A percentile compares a stretch with the other conserved stretches of the same genome.
Conservation (phyloP, 2,888 invertebrate species). For the Sericinus montela region DNA sequence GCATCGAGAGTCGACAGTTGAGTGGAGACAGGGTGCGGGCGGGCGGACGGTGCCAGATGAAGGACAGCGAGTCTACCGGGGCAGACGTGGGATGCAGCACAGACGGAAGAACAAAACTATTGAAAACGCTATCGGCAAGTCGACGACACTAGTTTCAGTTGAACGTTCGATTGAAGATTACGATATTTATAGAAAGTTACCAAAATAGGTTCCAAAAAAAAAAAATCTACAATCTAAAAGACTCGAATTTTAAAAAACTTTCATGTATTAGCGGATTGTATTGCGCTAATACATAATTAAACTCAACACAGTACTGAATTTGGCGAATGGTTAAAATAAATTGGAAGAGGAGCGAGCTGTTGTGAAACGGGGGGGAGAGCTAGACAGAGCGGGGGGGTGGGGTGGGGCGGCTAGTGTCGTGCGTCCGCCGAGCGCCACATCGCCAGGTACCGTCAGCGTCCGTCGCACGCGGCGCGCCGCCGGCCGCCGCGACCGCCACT, state of each 20-base stretch:
- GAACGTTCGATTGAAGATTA: slow-evolving; percentile 17
- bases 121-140: slow-evolving; percentile 44
- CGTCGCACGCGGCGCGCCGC: slow-evolving; percentile 70
- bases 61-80: slow-evolving; percentile 36
- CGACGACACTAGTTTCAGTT: slow-evolving; percentile 45
- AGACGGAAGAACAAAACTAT: slow-evolving; percentile 56
- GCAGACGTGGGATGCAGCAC: slow-evolving; percentile 57
- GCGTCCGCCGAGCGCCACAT: slow-evolving; percentile 15
- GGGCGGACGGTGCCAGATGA: slow-evolving; percentile 46
- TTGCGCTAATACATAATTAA: no score
- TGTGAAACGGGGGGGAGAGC: no score
- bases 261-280: no score
- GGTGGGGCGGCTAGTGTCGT: slow-evolving; percentile 19
- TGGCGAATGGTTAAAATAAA: no score
- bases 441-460: slow-evolving; percentile 65
- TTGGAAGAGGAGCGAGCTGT: no score
- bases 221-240: no score
- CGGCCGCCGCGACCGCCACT: slow-evolving; percentile 77
- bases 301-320: no score
- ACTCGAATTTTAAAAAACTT: no score
- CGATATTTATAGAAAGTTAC: no score
- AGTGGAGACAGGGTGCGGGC: slow-evolving; percentile 33
- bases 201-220: no score
- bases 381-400: no score
- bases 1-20: slow-evolving; percentile 28